Evolutionary conservation across 2,888 invertebrate species (phyloP).

Genomic region (Epistrophe grossulariae): DNA sequence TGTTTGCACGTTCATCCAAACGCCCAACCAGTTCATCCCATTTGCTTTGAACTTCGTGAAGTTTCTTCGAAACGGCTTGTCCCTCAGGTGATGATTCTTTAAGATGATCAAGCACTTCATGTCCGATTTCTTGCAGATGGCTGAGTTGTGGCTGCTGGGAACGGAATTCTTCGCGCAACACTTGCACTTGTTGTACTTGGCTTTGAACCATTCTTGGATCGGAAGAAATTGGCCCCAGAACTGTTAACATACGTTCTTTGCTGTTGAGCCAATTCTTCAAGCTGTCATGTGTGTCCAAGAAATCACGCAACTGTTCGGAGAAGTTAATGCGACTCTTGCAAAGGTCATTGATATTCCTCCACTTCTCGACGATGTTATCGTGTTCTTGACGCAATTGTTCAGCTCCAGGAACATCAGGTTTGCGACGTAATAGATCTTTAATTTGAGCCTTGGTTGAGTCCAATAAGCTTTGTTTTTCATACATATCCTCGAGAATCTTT

Average conservation of each 20-base stretch:
- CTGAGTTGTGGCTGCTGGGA: slow-evolving; percentile 95
- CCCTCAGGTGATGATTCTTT: slow-evolving; percentile 86
- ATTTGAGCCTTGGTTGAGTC: slow-evolving; percentile 96
- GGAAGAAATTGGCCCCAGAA: slow-evolving; percentile 97
- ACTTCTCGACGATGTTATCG: slow-evolving; percentile 91
- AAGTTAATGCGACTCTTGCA: slow-evolving; percentile 88
- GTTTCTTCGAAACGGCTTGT: slow-evolving; percentile 88
- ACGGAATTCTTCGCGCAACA: slow-evolving; percentile 96
- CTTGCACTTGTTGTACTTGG: slow-evolving; percentile 97
- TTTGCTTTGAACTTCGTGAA: slow-evolving; percentile 88
- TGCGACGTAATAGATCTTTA: slow-evolving; percentile 93
- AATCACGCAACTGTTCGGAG: slow-evolving; percentile 93
- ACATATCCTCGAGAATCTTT: slow-evolving; percentile 94
- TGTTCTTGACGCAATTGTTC: slow-evolving; percentile 93
- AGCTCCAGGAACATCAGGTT: slow-evolving; percentile 92
- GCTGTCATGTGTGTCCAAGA: slow-evolving; percentile 94
- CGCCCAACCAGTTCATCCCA: slow-evolving; percentile 93
- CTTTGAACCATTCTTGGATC: slow-evolving; percentile 98
- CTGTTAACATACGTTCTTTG: slow-evolving; percentile 98
- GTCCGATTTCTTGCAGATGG: slow-evolving; percentile 92
- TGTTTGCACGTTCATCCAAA: slow-evolving; percentile 94
- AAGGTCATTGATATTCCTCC: slow-evolving; percentile 93
- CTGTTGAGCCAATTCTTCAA: slow-evolving; percentile 94
- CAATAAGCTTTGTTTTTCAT: slow-evolving; percentile 94
- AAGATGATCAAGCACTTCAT: slow-evolving; percentile 88